Conservation (phyloP, 2,113 vertebrate species). For the Numida meleagris region DNA sequence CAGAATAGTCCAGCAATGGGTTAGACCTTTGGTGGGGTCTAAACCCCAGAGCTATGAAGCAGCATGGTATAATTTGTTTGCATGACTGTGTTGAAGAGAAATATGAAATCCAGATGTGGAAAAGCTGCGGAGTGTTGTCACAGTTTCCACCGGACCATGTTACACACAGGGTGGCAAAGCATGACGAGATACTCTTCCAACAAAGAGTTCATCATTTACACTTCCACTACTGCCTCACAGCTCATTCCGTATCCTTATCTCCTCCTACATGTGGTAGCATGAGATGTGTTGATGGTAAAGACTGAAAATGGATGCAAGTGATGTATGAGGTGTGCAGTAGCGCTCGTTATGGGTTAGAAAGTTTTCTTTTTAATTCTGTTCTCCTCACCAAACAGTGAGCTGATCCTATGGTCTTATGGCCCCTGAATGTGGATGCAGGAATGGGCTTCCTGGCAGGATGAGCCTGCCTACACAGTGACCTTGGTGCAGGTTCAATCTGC, state of each 20-base stretch:
- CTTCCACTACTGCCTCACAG: rapidly evolving
- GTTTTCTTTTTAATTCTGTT: background rate
- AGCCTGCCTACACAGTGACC: background rate
- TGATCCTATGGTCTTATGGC: background rate
- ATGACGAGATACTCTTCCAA: rapidly evolving
- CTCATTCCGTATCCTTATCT: rapidly evolving
- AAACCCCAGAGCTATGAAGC: background rate
- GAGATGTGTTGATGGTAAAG: rapidly evolving
- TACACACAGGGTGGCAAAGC: rapidly evolving
- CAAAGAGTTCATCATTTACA: rapidly evolving
- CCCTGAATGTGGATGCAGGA: background rate
- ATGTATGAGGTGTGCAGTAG: rapidly evolving
- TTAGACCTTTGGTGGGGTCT: background rate
- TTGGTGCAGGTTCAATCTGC: background rate
- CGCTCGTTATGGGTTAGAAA: rapidly evolving
- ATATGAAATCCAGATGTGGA: background rate
- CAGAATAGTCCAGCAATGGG: background rate
- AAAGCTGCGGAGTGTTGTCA: rapidly evolving
- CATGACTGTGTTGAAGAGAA: background rate
- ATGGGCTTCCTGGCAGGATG: background rate
- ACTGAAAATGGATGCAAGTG: background rate
- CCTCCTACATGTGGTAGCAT: rapidly evolving
- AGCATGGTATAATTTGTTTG: background rate
- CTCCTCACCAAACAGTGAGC: rapidly evolving
- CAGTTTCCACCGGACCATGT: rapidly evolving